A percentile compares a stretch with the other conserved stretches of the same genome.
Conservation (phyloP, 2,113 vertebrate genomes). For the Phaethornis superciliosus region DNA sequence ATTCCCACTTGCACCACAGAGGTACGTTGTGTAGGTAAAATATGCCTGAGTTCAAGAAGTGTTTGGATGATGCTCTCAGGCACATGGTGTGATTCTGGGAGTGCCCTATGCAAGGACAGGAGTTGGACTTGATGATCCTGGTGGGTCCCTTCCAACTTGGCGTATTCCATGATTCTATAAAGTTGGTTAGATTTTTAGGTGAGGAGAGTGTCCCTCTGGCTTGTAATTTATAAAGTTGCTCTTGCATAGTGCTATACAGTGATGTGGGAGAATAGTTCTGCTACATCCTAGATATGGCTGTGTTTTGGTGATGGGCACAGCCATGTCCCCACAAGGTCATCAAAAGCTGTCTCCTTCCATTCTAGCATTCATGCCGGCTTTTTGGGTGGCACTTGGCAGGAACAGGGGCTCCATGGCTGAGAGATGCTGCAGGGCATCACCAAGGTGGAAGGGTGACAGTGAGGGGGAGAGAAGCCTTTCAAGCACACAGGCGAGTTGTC, state of each 20-base stretch:
- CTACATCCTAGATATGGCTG: accelerated
- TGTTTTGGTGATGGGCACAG: neutral
- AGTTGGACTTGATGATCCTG: too few species aligned
- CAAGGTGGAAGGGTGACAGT: accelerated
- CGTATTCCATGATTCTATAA: too few species aligned
- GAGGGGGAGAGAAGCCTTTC: neutral
- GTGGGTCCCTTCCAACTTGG: too few species aligned
- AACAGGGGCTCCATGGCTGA: accelerated
- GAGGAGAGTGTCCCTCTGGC: neutral
- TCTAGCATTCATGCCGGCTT: accelerated
- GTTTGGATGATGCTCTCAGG: too few species aligned
- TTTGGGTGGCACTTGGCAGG: neutral
- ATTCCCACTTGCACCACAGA: accelerated
- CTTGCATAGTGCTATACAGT: neutral
- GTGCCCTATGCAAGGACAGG: too few species aligned
- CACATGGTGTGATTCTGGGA: too few species aligned
- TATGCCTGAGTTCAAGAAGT: too few species aligned
- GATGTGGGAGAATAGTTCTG: accelerated
- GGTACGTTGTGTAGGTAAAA: accelerated
- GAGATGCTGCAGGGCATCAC: accelerated
- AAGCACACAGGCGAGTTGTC: accelerated
- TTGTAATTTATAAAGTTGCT: neutral
- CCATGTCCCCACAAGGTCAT: accelerated
- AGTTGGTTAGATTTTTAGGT: neutral
- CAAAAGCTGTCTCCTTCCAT: neutral